Evolutionary conservation across 2,888 invertebrate genomes (phyloP).

Genomic region (Orchesellides sinensis): DNA sequence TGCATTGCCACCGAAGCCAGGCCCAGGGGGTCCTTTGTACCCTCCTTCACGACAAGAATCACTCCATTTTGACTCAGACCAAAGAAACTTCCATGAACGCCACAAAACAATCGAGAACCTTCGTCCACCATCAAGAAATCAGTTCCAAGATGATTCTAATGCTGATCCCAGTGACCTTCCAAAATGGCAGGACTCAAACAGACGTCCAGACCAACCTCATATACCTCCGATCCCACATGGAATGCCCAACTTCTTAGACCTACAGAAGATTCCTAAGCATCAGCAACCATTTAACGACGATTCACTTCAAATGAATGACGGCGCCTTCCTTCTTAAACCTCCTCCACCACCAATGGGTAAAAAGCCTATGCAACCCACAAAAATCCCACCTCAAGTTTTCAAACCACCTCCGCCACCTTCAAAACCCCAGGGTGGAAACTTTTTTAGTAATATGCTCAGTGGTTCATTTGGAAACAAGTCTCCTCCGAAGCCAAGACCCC

Average conservation of each 20-base stretch:
- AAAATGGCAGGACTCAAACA: slow-evolving; percentile 10
- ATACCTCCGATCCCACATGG: slow-evolving; percentile 36
- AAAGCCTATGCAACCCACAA: slow-evolving; percentile 35
- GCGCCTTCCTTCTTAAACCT: slow-evolving; percentile 20
- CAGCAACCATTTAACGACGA: neutral
- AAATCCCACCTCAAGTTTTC: slow-evolving; percentile 64
- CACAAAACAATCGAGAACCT: slow-evolving; percentile 19
- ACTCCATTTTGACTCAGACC: slow-evolving; percentile 12
- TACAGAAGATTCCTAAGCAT: slow-evolving; percentile 38
- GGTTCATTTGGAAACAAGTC: slow-evolving; percentile 24
- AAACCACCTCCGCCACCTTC: slow-evolving; percentile 61
- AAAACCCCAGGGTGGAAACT: slow-evolving; percentile 11
- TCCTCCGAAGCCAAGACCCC: slow-evolving; percentile 19
- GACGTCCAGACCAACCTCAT: neutral
- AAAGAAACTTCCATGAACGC: slow-evolving; percentile 7
- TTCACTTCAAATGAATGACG: slow-evolving; percentile 20
- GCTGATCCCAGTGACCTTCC: slow-evolving; percentile 7
- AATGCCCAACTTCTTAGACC: slow-evolving; percentile 36
- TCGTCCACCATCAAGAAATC: neutral
- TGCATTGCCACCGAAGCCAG: neutral
- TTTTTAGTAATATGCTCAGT: slow-evolving; percentile 19
- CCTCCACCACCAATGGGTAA: neutral
- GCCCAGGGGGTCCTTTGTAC: neutral
- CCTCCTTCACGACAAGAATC: slow-evolving; percentile 29
- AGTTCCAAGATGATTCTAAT: slow-evolving; percentile 25